A percentile compares a stretch with the other conserved stretches of the same genome.
Conservation (phyloP, 30 jellyfish, hydroid and myxozoan species). For the Haliclystus octoradiatus region DNA sequence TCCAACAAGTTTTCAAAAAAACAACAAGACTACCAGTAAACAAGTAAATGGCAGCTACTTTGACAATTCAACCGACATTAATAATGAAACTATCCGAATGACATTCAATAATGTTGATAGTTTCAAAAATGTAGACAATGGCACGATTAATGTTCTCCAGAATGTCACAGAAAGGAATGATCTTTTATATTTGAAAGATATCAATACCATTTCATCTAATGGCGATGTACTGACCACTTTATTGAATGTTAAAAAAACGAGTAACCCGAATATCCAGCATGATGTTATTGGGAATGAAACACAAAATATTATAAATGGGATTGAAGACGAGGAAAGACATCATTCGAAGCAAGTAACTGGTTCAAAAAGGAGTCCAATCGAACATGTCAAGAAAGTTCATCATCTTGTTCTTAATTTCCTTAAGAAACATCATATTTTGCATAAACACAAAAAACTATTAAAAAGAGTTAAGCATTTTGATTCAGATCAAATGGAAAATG, state of each 20-base stretch:
- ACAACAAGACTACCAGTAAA: too few relatives aligned
- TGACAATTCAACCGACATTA: too few relatives aligned
- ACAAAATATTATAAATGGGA: not conserved
- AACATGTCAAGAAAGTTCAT: not conserved
- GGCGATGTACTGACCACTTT: not conserved
- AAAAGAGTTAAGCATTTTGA: too few relatives aligned
- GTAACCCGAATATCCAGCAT: not conserved
- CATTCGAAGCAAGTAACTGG: not conserved
- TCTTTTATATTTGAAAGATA: not conserved
- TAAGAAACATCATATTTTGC: not conserved
- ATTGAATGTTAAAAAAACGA: not conserved
- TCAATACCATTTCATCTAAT: not conserved
- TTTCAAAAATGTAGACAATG: not conserved
- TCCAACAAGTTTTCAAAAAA: too few relatives aligned
- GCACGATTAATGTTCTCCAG: not conserved
- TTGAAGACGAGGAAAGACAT: not conserved
- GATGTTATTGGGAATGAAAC: not conserved
- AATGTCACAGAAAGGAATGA: not conserved
- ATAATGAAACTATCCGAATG: not conserved
- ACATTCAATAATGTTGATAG: not conserved
- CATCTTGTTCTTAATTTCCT: not conserved
- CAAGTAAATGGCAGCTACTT: too few relatives aligned
- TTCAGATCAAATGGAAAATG: too few relatives aligned
- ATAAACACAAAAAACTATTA: too few relatives aligned
- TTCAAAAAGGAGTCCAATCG: not conserved